Evolutionary conservation across 1,140 invertebrate genomes (phyloP), one percentile per base, ranked within the genome.

Genomic region (Trichogramma pretiosum): DNA sequence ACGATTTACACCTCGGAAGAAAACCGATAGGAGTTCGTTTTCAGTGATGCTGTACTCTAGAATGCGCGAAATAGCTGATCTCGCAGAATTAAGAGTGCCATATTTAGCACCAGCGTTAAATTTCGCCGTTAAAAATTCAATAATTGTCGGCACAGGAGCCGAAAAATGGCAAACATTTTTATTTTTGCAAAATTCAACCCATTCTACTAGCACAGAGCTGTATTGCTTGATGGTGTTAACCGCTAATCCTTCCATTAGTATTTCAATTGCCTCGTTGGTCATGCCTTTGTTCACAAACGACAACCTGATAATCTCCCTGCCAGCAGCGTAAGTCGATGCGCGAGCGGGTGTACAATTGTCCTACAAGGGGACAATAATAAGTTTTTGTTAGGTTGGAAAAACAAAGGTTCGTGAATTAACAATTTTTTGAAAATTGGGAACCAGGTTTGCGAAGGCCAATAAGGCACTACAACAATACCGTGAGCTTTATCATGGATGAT

Each of bases 1-100:
- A 57, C 24, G 35, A 50, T 2, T 44, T 16, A 61, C 36, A 9
- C 54, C 61, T 43, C 50, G 61, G 35, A 62, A 50, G 44, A 62
- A 62, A 36, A 57, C 30, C 17, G 48, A 44, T 1, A 62, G 24
- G 2, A 46, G 9, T 0, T 19, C 7, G 30, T 53, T 39, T 10
- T 48, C 44, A 7, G 47, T 26, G 9, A 46, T 23, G 3, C 46
- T 30, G 1, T 10, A n/a, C 0, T 22, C 14, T n/a, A 41, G 17
- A 18, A 58, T 44, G 3, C 52, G 24, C 2, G 55, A 47, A 9
- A 58, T 42, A 5, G 56, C 56, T n/a, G 54, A 36, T n/a, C n/a
- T n/a, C n/a, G n/a, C n/a, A n/a, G n/a, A n/a, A n/a, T n/a, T n/a
- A n/a, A n/a, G n/a, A n/a, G 54, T 50, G 2, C 58, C 56, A 47